Evolutionary conservation across 2,797 vertebrate species (phyloP), one percentile per base, ranked within the genome.

Genomic region (Iguana delicatissima): DNA sequence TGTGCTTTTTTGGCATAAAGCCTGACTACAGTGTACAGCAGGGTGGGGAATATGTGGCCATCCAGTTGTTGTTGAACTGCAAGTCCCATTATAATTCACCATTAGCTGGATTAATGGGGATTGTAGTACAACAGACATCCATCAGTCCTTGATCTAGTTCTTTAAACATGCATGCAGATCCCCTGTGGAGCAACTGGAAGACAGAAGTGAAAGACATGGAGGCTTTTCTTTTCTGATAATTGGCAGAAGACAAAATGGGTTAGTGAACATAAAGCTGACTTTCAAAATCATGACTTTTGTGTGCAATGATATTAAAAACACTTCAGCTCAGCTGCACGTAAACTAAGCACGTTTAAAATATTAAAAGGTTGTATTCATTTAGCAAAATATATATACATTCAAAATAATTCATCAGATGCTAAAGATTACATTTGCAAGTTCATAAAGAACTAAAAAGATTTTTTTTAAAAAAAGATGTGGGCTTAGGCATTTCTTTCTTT

Each of bases 381-480:
- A 50, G 83, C 62, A 46, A 64, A 22, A 13, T 73, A n/a, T 73
- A 12, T 35, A 38, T 26, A 69, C 29, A 55, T 72, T 88, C 52
- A 59, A 72, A 80, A 84, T 88, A 85, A 13, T 59, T 74, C 72
- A 24, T 90, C 42, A 84, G 92, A 89, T 92, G 93, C 90, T 89
- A 76, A 95, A 92, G 81, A 84, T 86, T 91, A 91, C 90, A 73
- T 90, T 95, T 91, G 57, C 89, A 91, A 73, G 42, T 79, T 50
- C 74, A 50, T 67, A 64, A 50, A 35, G 20, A 79, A 67, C 6
- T 1, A 52, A 52, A 50, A 50, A 35, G 32, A 55, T 86, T 22
- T 20, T 77, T 6, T 77, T 46, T 24, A 46, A n/a, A 50, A 85
- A 64, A 82, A 29, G 46, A 8, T n/a, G 9, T 80, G 12, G 42